Conservation (phyloP, 2,888 invertebrate genomes). For the Dryadula phaetusa region DNA sequence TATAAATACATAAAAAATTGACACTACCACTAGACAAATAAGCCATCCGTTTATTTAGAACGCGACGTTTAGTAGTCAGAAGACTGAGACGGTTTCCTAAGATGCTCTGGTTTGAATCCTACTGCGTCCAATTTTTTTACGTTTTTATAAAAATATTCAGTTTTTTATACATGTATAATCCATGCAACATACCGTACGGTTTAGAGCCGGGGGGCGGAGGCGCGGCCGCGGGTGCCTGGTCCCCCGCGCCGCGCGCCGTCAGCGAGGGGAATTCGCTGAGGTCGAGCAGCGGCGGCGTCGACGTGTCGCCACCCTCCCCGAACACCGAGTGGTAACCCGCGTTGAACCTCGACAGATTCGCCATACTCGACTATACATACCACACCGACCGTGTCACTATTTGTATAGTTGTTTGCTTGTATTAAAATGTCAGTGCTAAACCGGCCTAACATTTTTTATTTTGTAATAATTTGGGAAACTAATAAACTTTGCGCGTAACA, state of each 20-base stretch:
- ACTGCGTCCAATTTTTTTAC: too few relatives aligned
- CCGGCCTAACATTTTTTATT: too few relatives aligned
- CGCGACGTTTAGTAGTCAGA: too few relatives aligned
- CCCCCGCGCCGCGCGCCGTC: constrained; percentile 93
- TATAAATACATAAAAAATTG: too few relatives aligned
- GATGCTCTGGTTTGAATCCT: too few relatives aligned
- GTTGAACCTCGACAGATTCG: constrained; percentile 85
- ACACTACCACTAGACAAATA: too few relatives aligned
- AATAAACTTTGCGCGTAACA: too few relatives aligned
- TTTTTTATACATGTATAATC: too few relatives aligned
- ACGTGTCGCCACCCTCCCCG: constrained; percentile 88
- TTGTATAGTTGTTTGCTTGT: constrained; percentile 10
- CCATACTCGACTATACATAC: constrained; percentile 83
- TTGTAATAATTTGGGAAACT: too few relatives aligned
- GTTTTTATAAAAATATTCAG: too few relatives aligned
- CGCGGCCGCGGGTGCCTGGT: constrained; percentile 91
- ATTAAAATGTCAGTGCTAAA: constrained; percentile 9
- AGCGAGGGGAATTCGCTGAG: constrained; percentile 96
- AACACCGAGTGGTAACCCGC: constrained; percentile 93
- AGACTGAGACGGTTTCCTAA: too few relatives aligned
- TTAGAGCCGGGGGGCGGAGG: constrained; percentile 96
- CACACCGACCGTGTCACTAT: constrained; percentile 34
- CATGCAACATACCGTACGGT: constrained; percentile 88
- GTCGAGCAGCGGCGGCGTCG: constrained; percentile 94
- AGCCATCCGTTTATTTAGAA: too few relatives aligned